Evolutionary conservation across 2,888 invertebrate species (phyloP).

Genomic region (Acrobasis repandana): DNA sequence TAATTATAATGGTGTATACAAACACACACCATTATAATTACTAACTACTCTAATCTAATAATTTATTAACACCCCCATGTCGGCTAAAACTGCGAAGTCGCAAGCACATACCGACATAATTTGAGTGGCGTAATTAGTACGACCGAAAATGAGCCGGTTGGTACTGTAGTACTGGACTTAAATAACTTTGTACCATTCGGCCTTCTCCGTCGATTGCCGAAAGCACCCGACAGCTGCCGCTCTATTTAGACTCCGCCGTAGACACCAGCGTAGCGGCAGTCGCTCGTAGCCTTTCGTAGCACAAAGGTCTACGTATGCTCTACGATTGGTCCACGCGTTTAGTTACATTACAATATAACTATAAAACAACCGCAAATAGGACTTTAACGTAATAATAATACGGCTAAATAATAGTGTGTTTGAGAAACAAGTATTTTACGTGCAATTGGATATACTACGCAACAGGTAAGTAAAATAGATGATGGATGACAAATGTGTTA

Average conservation of each 20-base stretch:
- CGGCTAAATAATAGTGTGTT: background rate
- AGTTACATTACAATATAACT: constrained; percentile 1
- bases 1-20: too few relatives aligned
- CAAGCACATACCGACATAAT: constrained; percentile 30
- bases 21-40: too few relatives aligned
- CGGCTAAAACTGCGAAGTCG: constrained; percentile 11
- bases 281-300: constrained; percentile 65
- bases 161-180: constrained; percentile 50
- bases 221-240: constrained; percentile 47
- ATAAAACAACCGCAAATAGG: background rate
- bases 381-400: constrained; percentile 2
- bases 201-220: constrained; percentile 59
- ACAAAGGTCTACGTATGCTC: constrained; percentile 41
- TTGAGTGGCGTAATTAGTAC: constrained; percentile 34
- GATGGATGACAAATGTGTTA: constrained; percentile 18
- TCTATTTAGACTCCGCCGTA: constrained; percentile 57
- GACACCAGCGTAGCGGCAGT: constrained; percentile 69
- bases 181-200: constrained; percentile 62
- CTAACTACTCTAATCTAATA: too few relatives aligned
- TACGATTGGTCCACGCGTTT: constrained; percentile 31
- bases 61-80: background rate
- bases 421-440: background rate
- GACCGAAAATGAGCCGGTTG: constrained; percentile 42
- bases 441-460: constrained; percentile 46
- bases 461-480: constrained; percentile 44